Percentiles rank a stretch among this genome's conserved stretches.
phyloP scores from a whole-genome alignment of 2,797 vertebrate genomes.

The Peromyscus melanophrys region DNA sequence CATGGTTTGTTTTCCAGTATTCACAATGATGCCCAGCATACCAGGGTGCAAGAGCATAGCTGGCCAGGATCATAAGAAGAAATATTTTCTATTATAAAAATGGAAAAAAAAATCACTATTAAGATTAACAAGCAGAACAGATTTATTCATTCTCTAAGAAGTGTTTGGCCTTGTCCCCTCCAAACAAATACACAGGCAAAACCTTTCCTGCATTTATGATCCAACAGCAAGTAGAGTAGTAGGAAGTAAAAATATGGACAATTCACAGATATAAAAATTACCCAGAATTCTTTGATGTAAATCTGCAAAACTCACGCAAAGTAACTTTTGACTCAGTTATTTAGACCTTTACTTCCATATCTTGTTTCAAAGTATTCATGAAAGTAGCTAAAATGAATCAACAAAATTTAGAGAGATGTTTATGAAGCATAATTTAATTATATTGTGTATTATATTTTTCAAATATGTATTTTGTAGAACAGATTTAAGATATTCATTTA shows the following conservation, averaged over 20 bases:
- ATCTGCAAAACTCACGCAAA: background rate
- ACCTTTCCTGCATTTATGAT: background rate
- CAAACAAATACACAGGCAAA: conserved; percentile 56
- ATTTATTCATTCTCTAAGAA: conserved; percentile 51
- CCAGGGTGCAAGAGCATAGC: conserved; percentile 50
- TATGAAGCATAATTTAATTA: background rate
- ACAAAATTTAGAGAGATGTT: background rate
- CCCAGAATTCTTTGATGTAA: background rate
- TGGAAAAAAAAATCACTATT: conserved; percentile 19
- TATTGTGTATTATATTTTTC: background rate
- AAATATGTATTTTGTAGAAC: background rate
- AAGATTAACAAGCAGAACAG: conserved; percentile 41
- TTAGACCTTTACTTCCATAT: background rate
- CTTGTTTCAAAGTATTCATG: conserved; percentile 29
- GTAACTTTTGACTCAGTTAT: background rate
- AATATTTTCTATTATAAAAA: conserved; percentile 64
- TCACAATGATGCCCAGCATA: conserved; percentile 69
- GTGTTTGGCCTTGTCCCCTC: background rate
- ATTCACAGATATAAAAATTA: background rate
- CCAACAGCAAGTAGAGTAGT: background rate
- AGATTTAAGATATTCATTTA: background rate
- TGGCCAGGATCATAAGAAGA: conserved; percentile 59
- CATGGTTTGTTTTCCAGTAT: conserved; percentile 74
- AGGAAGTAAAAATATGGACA: background rate
- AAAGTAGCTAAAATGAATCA: background rate